phyloP scores from a whole-genome alignment of 2,888 invertebrate genomes.

The Teleiodes luculella region DNA sequence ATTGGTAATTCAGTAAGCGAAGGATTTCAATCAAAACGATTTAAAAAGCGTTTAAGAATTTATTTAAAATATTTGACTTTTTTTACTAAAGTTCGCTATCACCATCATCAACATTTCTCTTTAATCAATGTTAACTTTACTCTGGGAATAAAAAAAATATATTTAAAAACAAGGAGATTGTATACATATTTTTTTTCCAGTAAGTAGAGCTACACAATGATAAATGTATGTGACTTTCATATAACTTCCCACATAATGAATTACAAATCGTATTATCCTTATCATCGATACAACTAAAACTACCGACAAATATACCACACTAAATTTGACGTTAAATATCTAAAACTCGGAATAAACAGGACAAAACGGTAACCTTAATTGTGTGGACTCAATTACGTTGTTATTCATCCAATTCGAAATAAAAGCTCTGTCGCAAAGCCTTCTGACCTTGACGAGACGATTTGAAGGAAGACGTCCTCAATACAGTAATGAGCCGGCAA shows the following conservation, averaged over 20 bases:
- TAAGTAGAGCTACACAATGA: too few relatives aligned
- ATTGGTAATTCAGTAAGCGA: too few relatives aligned
- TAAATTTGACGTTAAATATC: constrained; percentile 3
- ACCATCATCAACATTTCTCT: too few relatives aligned
- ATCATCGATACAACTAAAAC: neutral
- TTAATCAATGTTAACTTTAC: too few relatives aligned
- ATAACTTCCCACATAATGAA: neutral
- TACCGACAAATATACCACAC: neutral
- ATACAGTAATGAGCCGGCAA: constrained; percentile 4
- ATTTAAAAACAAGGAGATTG: too few relatives aligned
- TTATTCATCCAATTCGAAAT: neutral
- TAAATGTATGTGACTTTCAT: too few relatives aligned
- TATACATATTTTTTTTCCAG: too few relatives aligned
- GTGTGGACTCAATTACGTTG: neutral
- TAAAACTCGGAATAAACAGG: constrained; percentile 3
- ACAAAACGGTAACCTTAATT: constrained; percentile 7
- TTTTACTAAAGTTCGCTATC: too few relatives aligned
- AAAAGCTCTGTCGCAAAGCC: neutral
- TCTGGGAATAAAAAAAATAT: too few relatives aligned
- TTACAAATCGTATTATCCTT: neutral
- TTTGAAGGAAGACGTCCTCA: constrained; percentile 1
- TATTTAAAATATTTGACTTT: too few relatives aligned
- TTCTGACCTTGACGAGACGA: constrained; percentile 5
- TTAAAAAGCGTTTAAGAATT: neutral
- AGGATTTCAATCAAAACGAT: too few relatives aligned